Evolutionary conservation across 2,888 invertebrate species (phyloP).

Genomic region (Empis livida): DNA sequence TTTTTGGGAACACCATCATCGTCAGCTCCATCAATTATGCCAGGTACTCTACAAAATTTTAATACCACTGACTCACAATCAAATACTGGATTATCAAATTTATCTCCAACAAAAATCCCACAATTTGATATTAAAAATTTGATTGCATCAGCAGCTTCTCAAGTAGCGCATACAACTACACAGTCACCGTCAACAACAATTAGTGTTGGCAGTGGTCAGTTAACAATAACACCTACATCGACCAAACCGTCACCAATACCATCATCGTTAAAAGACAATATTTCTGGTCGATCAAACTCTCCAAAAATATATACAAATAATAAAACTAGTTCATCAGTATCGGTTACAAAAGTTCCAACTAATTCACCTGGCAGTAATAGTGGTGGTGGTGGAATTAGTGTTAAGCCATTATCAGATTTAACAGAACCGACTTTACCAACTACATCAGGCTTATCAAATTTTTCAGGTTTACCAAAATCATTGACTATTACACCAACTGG

Average conservation of each 20-base stretch:
- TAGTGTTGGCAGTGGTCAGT: constrained; percentile 18
- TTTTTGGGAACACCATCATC: constrained; percentile 13
- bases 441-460: constrained; percentile 6
- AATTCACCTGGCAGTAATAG: constrained; percentile 12
- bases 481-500: constrained; percentile 20
- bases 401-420: constrained; percentile 14
- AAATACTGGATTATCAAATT: neutral
- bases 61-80: neutral
- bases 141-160: constrained; percentile 17
- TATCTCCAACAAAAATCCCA: constrained; percentile 12
- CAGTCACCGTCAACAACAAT: constrained; percentile 17
- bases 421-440: constrained; percentile 6
- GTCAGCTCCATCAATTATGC: constrained; percentile 11
- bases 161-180: constrained; percentile 12
- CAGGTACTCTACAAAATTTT: neutral
- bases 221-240: constrained; percentile 19
- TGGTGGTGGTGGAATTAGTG: constrained; percentile 8
- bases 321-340: constrained; percentile 12
- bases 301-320: constrained; percentile 6
- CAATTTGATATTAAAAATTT: constrained; percentile 19
- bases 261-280: constrained; percentile 9
- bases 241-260: constrained; percentile 10
- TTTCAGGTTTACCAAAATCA: constrained; percentile 20
- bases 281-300: constrained; percentile 7
- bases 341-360: constrained; percentile 16